Evolutionary conservation across 1,140 invertebrate species (phyloP).

Genomic region (Paraescarpia echinospica): DNA sequence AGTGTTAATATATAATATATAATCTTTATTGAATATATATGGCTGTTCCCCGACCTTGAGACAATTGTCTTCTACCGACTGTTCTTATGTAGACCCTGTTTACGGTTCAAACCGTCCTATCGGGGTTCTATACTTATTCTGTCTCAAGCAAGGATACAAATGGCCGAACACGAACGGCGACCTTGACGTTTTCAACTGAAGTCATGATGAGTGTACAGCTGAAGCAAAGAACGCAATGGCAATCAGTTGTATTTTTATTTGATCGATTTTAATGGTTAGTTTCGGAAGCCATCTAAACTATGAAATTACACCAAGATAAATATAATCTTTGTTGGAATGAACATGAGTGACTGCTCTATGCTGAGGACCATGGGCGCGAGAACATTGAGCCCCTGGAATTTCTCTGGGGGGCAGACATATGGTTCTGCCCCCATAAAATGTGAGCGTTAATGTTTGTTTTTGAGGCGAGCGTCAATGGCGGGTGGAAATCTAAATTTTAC

Average conservation of each 20-base stretch:
- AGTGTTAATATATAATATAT: too few species aligned
- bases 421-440: too few species aligned
- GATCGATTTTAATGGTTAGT: neutral
- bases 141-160: slow-evolving; percentile 60
- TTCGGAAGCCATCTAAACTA: neutral
- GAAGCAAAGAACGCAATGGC: neutral
- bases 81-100: neutral
- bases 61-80: neutral
- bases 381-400: too few species aligned
- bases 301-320: neutral
- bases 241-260: neutral
- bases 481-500: too few species aligned
- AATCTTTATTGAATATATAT: neutral
- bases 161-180: slow-evolving; percentile 66
- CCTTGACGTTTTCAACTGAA: slow-evolving; percentile 60
- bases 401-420: too few species aligned
- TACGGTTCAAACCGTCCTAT: neutral
- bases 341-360: neutral
- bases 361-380: neutral
- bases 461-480: too few species aligned
- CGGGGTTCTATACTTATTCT: neutral
- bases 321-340: neutral
- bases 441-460: too few species aligned
- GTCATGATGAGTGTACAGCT: neutral
- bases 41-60: neutral